These are phyloP conservation scores for Hoplodrina blanda DNA, from an alignment of 2,888 invertebrate genomes.

Conservation along the genomic window DNA sequence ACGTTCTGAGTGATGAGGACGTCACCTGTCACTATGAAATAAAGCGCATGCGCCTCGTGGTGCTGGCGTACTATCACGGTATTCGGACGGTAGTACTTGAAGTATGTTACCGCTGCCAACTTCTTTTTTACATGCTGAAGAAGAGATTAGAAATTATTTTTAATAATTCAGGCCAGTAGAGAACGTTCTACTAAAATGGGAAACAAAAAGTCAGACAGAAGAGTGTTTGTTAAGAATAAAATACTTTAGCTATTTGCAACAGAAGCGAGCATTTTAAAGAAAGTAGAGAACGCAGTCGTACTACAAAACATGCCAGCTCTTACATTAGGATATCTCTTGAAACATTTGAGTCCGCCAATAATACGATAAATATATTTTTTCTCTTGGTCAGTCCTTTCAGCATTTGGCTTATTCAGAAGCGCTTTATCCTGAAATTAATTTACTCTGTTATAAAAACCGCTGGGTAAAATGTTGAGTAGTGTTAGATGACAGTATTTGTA, in stretches of 20 bases:
- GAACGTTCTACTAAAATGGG: neutral
- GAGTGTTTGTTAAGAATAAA: too few relatives aligned
- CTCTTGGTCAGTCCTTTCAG: constrained; percentile 91
- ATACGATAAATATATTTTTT: constrained; percentile 90
- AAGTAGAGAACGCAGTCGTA: neutral
- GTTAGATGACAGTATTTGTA: neutral
- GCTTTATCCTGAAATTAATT: constrained; percentile 89
- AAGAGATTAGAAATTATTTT: constrained; percentile 6
- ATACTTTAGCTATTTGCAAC: too few relatives aligned
- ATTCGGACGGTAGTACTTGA: constrained; percentile 91
- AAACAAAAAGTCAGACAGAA: neutral
- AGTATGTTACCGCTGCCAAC: constrained; percentile 91
- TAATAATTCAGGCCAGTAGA: too few relatives aligned
- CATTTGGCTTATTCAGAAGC: constrained; percentile 89
- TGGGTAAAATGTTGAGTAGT: neutral
- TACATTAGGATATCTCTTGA: constrained; percentile 89
- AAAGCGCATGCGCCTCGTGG: constrained; percentile 90
- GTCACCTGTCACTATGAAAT: constrained; percentile 92
- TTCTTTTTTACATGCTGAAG: constrained; percentile 90
- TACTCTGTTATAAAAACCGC: neutral
- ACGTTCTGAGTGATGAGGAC: constrained; percentile 85
- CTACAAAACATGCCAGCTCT: neutral
- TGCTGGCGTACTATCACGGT: constrained; percentile 91
- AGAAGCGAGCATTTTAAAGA: too few relatives aligned
- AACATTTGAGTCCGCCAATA: constrained; percentile 91